A percentile compares a stretch with the other conserved stretches of the same genome.
These are phyloP conservation scores for Mechanitis messenoides DNA, from an alignment of 2,888 invertebrate species.

Conservation along the genomic window DNA sequence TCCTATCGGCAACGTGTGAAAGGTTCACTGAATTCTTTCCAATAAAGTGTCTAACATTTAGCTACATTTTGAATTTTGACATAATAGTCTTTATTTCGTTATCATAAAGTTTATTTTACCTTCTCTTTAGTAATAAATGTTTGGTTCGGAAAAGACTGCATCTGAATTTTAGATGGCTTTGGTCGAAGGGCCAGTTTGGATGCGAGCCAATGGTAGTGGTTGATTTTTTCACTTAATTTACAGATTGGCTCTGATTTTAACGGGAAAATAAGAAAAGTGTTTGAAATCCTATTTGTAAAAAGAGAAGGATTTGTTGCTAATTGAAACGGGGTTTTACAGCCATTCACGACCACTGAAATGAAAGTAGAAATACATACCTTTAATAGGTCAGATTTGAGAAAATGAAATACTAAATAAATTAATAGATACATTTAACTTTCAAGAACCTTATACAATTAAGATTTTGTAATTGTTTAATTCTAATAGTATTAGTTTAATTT, in stretches of 20 bases:
- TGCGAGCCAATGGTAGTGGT: slow-evolving; percentile 50
- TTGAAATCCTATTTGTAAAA: slow-evolving; percentile 1
- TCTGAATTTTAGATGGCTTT: slow-evolving; percentile 51
- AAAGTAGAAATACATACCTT: too few species aligned
- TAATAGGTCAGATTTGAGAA: too few species aligned
- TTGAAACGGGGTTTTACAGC: too few species aligned
- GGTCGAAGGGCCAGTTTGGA: slow-evolving; percentile 31
- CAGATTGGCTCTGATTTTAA: slow-evolving; percentile 33
- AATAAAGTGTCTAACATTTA: slow-evolving; percentile 22
- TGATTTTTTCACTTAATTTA: slow-evolving; percentile 61
- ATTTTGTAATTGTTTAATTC: too few species aligned
- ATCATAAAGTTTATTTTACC: slow-evolving; percentile 18
- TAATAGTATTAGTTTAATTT: too few species aligned
- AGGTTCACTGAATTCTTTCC: slow-evolving; percentile 25
- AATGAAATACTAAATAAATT: too few species aligned
- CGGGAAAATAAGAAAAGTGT: slow-evolving; percentile 2
- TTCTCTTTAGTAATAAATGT: slow-evolving; percentile 1
- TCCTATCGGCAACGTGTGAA: slow-evolving; percentile 29
- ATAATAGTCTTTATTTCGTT: slow-evolving; percentile 8
- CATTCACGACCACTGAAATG: too few species aligned
- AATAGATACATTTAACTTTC: too few species aligned
- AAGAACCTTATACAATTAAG: too few species aligned
- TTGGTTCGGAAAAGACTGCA: slow-evolving; percentile 28
- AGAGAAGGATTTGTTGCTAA: neutral
- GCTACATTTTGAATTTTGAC: slow-evolving; percentile 2